Evolutionary conservation across 2,888 invertebrate genomes (phyloP), one percentile per base, ranked within the genome.

Genomic region (Linnaemya vulpina): DNA sequence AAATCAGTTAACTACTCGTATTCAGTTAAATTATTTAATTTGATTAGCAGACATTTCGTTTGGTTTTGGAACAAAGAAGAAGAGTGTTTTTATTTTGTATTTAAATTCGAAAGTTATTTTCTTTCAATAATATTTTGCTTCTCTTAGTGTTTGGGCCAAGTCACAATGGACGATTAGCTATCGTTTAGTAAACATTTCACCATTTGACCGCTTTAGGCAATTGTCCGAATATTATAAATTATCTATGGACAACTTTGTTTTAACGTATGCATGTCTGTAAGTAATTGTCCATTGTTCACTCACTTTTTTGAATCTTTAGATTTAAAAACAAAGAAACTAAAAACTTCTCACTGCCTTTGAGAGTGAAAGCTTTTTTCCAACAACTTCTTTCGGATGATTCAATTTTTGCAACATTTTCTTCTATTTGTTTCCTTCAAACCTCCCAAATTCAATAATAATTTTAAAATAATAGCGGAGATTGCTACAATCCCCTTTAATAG

Each of bases 191-290:
- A 79, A 60, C 78, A 70, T 78, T 85, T 82, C 85, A 82, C 82
- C 70, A 65, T 55, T 78, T 85, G 84, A 43, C 81, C 82, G 74
- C 82, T 82, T 85, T 78, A 73, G 75, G 70, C 74, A 85, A 82
- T 85, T 85, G 85, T 75, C 85, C 82, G 77, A 85, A 85, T 75
- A 82, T 82, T 82, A 78, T 68, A 71, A 63, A 53, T 63, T 70
- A 11, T 70, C 53, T 53, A 38, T 62, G n/a, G n/a, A n/a, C n/a
- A 30, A 20, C 10, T 46, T 55, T 60, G 4, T 68, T 51, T 38
- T 55, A 46, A 65, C 53, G 53, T 53, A 20, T 43, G 58, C 63
- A 20, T 15, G 62, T 46, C 10, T 71, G 1, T 53, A 8, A 20
- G 10, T 73, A 80, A 80, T 80, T 65, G 65, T 67, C 73, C 67